A percentile compares a stretch with the other conserved stretches of the same genome.
Evolutionary conservation across 2,113 vertebrate species (phyloP).

Genomic region (Bettongia penicillata): DNA sequence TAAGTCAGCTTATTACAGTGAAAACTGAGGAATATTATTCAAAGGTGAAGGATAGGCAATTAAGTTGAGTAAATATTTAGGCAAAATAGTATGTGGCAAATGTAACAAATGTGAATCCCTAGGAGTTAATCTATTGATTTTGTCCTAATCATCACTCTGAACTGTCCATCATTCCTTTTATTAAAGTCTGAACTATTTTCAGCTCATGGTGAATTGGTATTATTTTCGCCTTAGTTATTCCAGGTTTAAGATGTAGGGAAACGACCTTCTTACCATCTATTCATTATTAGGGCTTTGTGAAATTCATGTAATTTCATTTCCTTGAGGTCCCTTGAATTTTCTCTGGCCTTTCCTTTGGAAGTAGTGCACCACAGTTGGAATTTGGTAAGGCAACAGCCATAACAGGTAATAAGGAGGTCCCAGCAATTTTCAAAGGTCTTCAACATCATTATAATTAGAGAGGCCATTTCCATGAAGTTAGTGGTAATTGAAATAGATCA

Average conservation of each 20-base stretch:
- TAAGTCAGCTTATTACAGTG: conserved; percentile 64
- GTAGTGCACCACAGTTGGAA: accelerated
- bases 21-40: conserved; percentile 72
- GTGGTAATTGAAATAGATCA: conserved; percentile 41
- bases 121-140: conserved; percentile 67
- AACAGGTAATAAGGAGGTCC: conserved; percentile 11
- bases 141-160: background rate
- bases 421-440: conserved; percentile 51
- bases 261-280: conserved; percentile 44
- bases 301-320: conserved; percentile 26
- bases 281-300: background rate
- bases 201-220: background rate
- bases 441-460: conserved; percentile 37
- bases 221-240: background rate
- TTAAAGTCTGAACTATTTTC: conserved; percentile 9
- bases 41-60: conserved; percentile 75
- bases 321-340: conserved; percentile 13
- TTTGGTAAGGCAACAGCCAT: conserved; percentile 16
- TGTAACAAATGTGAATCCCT: conserved; percentile 66
- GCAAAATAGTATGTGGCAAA: conserved; percentile 72
- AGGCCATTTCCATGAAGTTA: conserved; percentile 36
- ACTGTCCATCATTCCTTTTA: conserved; percentile 56
- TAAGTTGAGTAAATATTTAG: conserved; percentile 59
- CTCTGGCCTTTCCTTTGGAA: conserved; percentile 10
- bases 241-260: conserved; percentile 58